A percentile compares a stretch with the other conserved stretches of the same genome.
Evolutionary conservation across 2,888 invertebrate species (phyloP).

Genomic region (Lucinisca nassula): DNA sequence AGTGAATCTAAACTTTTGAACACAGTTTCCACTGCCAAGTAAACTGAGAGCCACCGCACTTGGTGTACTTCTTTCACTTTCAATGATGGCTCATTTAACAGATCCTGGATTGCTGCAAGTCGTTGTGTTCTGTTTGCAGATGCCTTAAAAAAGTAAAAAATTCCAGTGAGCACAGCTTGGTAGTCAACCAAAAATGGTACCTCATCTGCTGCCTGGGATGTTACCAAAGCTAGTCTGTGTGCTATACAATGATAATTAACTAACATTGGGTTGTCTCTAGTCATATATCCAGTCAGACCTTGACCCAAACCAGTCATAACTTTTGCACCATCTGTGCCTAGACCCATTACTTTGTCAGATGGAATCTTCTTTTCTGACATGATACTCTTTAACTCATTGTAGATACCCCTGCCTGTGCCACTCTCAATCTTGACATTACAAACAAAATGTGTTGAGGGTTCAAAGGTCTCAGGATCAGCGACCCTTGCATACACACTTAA

Average conservation of each 20-base stretch:
- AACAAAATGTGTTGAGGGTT: conserved; percentile 17
- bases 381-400: background rate
- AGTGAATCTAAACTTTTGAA: conserved; percentile 28
- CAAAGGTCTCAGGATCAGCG: conserved; percentile 6
- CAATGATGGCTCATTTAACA: conserved; percentile 30
- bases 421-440: conserved; percentile 7
- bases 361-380: background rate
- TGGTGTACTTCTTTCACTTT: conserved; percentile 51
- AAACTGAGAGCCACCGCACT: conserved; percentile 32
- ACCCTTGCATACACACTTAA: background rate
- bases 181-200: background rate
- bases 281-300: conserved; percentile 21
- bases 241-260: conserved; percentile 39
- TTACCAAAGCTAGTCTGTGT: conserved; percentile 21
- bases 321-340: conserved; percentile 14
- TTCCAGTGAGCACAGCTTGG: background rate
- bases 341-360: background rate
- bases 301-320: conserved; percentile 5
- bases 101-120: conserved; percentile 10
- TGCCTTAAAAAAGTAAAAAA: conserved; percentile 23
- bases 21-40: conserved; percentile 42
- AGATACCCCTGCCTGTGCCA: background rate
- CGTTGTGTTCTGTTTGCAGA: background rate
- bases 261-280: conserved; percentile 33
- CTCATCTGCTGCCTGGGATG: background rate